These are phyloP conservation scores for Pelecanoides urinatrix DNA, from an alignment of 2,113 vertebrate genomes.

Conservation along the genomic window DNA sequence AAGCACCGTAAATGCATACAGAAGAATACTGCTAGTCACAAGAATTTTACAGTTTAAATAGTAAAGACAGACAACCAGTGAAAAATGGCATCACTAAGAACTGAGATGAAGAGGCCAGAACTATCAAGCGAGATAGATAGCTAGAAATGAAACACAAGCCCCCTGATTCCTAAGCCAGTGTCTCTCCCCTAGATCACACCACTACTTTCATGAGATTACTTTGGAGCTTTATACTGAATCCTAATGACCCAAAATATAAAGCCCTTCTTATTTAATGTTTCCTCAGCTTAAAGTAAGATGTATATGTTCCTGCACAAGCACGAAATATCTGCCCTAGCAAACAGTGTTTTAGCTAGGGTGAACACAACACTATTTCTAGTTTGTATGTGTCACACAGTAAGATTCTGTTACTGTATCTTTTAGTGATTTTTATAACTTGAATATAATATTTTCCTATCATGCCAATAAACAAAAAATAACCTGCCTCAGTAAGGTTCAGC, in stretches of 20 bases:
- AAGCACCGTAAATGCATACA: fast-evolving
- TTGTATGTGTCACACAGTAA: neutral
- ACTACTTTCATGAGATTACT: constrained; percentile 19
- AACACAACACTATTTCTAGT: neutral
- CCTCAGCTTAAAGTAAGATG: neutral
- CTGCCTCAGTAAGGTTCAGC: neutral
- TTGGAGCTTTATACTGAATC: constrained; percentile 14
- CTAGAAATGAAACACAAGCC: neutral
- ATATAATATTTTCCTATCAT: neutral
- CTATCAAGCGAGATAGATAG: neutral
- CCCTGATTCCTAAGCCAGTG: neutral
- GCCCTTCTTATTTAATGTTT: constrained; percentile 12
- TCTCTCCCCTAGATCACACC: neutral
- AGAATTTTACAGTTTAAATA: neutral
- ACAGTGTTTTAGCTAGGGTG: neutral
- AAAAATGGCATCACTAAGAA: neutral
- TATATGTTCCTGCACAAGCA: neutral
- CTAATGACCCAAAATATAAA: neutral
- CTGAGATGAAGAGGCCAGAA: neutral
- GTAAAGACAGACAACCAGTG: neutral
- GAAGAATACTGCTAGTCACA: neutral
- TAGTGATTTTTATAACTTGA: neutral
- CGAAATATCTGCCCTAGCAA: neutral
- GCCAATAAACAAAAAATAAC: neutral
- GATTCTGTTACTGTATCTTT: neutral